phyloP scores from a whole-genome alignment of 2,113 vertebrate species.

The Vidua macroura region DNA sequence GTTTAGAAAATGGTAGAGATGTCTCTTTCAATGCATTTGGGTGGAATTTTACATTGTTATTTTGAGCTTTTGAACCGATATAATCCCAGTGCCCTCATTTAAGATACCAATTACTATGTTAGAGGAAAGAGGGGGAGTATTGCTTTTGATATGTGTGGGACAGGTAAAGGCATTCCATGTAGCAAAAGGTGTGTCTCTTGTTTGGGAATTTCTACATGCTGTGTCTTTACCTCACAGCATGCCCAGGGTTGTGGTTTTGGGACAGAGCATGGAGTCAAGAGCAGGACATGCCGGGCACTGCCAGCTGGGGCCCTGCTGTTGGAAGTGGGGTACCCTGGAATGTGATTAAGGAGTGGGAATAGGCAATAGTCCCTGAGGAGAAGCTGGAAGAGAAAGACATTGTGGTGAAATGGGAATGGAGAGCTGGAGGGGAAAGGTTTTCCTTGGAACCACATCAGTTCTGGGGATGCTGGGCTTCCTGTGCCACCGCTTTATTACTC shows the following conservation, averaged over 20 bases:
- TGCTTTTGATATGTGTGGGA: background rate
- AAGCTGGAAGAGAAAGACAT: background rate
- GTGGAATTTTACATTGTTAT: background rate
- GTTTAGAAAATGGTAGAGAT: background rate
- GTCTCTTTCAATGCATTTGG: background rate
- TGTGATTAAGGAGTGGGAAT: background rate
- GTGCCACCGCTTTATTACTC: accelerated
- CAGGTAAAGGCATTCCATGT: background rate
- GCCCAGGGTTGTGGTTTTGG: background rate
- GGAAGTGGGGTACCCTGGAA: accelerated
- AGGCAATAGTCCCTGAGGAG: background rate
- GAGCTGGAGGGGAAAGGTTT: background rate
- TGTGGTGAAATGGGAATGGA: background rate
- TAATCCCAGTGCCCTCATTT: background rate
- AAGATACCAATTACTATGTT: background rate
- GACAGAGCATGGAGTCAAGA: background rate
- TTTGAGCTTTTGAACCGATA: background rate
- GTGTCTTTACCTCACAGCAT: background rate
- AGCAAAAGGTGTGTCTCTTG: background rate
- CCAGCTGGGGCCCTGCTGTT: background rate
- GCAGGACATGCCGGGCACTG: background rate
- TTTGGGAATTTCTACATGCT: background rate
- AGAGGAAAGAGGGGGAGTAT: background rate
- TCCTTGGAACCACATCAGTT: background rate
- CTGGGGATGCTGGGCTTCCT: background rate